Conservation (phyloP, 2,888 invertebrate genomes). For the Clusia tigrina region DNA sequence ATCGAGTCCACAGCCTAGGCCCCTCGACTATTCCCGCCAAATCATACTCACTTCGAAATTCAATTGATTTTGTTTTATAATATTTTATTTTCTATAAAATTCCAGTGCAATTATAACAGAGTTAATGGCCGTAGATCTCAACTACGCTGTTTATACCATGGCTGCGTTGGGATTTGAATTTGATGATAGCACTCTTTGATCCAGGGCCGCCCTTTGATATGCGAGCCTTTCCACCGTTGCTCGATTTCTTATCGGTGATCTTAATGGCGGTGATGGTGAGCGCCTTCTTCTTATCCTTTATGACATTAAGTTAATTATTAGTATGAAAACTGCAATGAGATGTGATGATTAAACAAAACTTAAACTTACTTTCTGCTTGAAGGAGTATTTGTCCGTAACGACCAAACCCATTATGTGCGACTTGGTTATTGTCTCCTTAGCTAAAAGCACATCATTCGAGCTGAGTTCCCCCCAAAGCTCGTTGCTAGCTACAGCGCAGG, state of each 20-base stretch:
- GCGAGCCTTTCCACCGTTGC: constrained; percentile 60
- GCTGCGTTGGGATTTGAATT: constrained; percentile 64
- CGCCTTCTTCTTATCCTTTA: constrained; percentile 40
- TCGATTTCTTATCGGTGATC: constrained; percentile 39
- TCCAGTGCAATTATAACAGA: no score
- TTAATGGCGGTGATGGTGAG: constrained; percentile 42
- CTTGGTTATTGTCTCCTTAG: constrained; percentile 47
- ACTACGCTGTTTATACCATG: constrained; percentile 63
- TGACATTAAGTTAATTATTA: neutral
- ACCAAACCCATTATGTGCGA: constrained; percentile 44
- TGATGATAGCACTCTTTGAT: constrained; percentile 58
- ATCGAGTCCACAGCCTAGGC: no score
- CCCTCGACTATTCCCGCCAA: no score
- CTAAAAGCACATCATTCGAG: constrained; percentile 44
- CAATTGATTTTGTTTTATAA: no score
- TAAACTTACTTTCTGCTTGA: constrained; percentile 46
- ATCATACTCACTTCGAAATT: no score
- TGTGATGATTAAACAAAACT: neutral
- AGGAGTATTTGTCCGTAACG: constrained; percentile 44
- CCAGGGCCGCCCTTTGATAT: constrained; percentile 65
- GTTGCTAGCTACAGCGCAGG: constrained; percentile 39
- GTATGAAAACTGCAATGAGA: neutral
- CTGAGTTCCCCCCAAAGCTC: constrained; percentile 49
- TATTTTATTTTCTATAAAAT: constrained; percentile 4
- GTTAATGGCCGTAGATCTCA: constrained; percentile 54